Conservation (phyloP, 2,888 invertebrate species). For the Spialia ferax region DNA sequence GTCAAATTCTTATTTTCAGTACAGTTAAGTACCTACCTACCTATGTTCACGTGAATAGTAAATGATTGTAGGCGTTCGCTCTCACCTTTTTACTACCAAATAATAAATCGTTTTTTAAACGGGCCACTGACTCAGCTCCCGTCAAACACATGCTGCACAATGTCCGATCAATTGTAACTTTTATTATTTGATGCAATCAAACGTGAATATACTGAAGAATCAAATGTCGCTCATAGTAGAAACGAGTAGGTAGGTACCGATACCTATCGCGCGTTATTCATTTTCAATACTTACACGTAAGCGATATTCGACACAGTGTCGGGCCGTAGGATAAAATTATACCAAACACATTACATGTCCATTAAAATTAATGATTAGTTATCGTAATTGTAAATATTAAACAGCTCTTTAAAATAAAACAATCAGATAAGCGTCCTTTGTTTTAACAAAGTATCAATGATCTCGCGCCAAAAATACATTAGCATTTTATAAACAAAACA, state of each 20-base stretch:
- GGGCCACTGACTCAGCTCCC: constrained; percentile 47
- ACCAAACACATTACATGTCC: background rate
- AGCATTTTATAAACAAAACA: constrained; percentile 16
- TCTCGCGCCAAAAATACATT: constrained; percentile 69
- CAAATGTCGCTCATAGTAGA: background rate
- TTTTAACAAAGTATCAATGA: constrained; percentile 56
- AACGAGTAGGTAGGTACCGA: too few species aligned
- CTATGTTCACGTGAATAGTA: constrained; percentile 43
- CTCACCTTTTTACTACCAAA: constrained; percentile 34
- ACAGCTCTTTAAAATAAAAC: constrained; percentile 1
- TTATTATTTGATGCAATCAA: constrained; percentile 16
- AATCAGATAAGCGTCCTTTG: constrained; percentile 19
- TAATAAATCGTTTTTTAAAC: constrained; percentile 33
- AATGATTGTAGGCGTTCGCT: constrained; percentile 42
- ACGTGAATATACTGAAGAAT: background rate
- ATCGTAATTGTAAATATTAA: background rate
- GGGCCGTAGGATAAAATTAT: background rate
- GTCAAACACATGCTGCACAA: constrained; percentile 40
- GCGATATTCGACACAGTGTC: background rate
- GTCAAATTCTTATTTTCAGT: background rate
- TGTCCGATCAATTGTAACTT: constrained; percentile 32
- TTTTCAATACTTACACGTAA: constrained; percentile 3
- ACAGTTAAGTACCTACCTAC: too few species aligned
- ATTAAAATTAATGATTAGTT: background rate
- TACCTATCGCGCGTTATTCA: background rate